Evolutionary conservation across 2,113 vertebrate genomes (phyloP), one percentile per base, ranked within the genome.

Genomic region (Mirza zaza): DNA sequence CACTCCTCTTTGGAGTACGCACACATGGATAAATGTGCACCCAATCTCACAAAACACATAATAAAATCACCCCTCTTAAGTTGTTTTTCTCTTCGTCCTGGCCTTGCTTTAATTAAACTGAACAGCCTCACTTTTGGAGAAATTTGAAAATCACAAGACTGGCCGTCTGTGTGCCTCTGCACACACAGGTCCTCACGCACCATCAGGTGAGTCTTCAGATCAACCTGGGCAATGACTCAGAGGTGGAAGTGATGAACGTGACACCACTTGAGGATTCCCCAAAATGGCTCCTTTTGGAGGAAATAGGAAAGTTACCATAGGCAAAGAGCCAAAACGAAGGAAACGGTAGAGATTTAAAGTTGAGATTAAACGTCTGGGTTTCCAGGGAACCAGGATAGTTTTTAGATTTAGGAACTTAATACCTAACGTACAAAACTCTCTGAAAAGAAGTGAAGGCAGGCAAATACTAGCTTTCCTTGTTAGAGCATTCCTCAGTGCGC

Each of bases 91-190:
- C 12, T 27, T 90, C 50, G 45, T 25, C 73, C 57, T 25, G 6
- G 34, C 21, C 61, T 96, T 87, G 55, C 27, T 90, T 94, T 91
- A 70, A 87, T 68, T 45, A 94, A 93, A 65, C 32, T 67, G 8
- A 77, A 29, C 3, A 87, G 59, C 12, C 86, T 94, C 82, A 42
- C 18, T 21, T 96, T 84, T n/a, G 1, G 0, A 0, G 45, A 93
- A 71, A 83, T 36, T 32, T 0, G 0, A 77, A 94, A 95, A 75
- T 25, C 0, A 6, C 75, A 36, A n/a, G 5, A 88, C 57, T 90
- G 52, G 71, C 88, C 80, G 63, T 70, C 27, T 59, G 77, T 83
- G 10, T 3, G 3, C 50, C 45, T 20, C 0, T 70, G 42, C 48
- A 67, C 50, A 18, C 39, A 23, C 11, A 8, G 27, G 2, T 3